Base-by-base conservation (phyloP, 2,888 invertebrate genomes). In the Adineta ricciae region DNA sequence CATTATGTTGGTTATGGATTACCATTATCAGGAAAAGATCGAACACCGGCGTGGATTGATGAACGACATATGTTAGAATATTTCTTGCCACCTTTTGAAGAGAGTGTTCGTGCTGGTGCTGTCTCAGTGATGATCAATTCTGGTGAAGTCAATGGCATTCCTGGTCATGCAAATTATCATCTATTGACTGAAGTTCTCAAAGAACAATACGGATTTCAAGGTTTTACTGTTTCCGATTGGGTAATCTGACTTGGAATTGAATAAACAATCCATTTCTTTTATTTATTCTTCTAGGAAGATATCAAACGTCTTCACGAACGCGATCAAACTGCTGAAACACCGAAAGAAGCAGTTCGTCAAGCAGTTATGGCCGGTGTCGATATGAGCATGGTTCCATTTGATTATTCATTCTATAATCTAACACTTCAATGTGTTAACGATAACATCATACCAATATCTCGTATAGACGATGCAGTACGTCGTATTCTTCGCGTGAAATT, bases 41-140 rank as follows among this genome's bases (percentile, higher is more conserved):
- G 84, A 21, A 84, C 84, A 32, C 73, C 78, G n/a, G 84, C 84
- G 32, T 50, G 49, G 27, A 84, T 84, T 73, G 49, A 73, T 38
- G 84, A 84, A n/a, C 73, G 73, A 52, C 16, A 50, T 9, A n/a
- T 84, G 24, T 27, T 36, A 50, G 73, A 84, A 50, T 73, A 73
- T 52, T 84, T 84, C n/a, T 52, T 84, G n/a, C 84, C 84, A 50
- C 84, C 84, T 7, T 84, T 84, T 78, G 84, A 84, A 50, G 49
- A 78, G 52, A 78, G 84, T 11, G 32, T 84, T 36, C 56, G 73
- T 8, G 84, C 84, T 78, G 84, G 84, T 36, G 73, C 84, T 24
- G 49, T 50, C 24, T 73, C 84, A 41, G 84, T 84, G 21, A 84
- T 84, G 84, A 50, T 84, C n/a, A 84, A 84, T 84, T 78, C 84